Conservation (phyloP, 2,888 invertebrate genomes). For the Spilosoma lubricipeda region DNA sequence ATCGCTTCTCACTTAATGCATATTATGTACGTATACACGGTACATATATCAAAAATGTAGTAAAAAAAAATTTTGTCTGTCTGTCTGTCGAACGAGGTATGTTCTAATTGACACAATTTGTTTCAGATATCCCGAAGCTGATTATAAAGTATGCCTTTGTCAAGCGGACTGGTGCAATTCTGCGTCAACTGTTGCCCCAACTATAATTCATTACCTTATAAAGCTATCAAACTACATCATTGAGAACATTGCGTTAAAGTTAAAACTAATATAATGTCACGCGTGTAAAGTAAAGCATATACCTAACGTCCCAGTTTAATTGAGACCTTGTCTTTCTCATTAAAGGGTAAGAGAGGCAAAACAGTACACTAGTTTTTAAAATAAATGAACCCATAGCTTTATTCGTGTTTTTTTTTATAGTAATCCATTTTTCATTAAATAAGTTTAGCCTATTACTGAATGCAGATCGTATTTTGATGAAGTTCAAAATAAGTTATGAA, state of each 20-base stretch:
- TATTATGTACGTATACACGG: too few species aligned
- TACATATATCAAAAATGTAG: too few species aligned
- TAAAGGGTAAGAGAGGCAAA: neutral
- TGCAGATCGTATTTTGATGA: too few species aligned
- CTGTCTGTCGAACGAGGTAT: too few species aligned
- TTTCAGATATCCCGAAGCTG: constrained; percentile 74
- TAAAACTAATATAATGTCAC: constrained; percentile 18
- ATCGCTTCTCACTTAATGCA: too few species aligned
- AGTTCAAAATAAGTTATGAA: too few species aligned
- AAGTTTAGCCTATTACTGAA: too few species aligned
- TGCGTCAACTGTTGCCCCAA: constrained; percentile 38
- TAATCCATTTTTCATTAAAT: too few species aligned
- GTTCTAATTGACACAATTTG: neutral
- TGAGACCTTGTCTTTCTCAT: constrained; percentile 27
- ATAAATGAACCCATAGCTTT: neutral
- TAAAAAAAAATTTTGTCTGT: too few species aligned
- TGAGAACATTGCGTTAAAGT: constrained; percentile 18
- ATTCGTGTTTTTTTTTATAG: too few species aligned
- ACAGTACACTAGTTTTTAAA: too few species aligned
- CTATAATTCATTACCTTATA: constrained; percentile 29
- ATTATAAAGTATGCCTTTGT: constrained; percentile 77
- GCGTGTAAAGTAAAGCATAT: constrained; percentile 22
- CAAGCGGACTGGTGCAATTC: constrained; percentile 78
- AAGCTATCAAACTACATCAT: constrained; percentile 25
- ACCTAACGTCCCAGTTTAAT: constrained; percentile 25